Base-by-base conservation (phyloP, 2,888 invertebrate species). In the Lithophane leautieri region DNA sequence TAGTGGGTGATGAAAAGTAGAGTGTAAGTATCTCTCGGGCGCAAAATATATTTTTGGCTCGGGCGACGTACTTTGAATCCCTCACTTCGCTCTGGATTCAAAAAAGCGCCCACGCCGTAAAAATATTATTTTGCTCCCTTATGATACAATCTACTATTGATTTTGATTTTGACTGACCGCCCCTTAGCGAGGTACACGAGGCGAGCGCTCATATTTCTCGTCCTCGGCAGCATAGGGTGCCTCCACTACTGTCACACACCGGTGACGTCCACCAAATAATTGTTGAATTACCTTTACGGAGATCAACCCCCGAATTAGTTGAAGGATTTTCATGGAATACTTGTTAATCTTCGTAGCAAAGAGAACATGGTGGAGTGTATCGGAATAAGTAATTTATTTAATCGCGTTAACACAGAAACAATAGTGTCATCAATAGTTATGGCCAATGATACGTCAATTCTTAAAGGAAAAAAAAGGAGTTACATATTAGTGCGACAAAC, bases 241-340 rank as follows among this genome's bases (percentile, higher is more conserved):
- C 34, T 52, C 52, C 22, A 25, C 34, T 54, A 14, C 3, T n/a
- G 16, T 22, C 22, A 66, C 6, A 50, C 9, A 16, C 2, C 34
- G 19, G 19, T 14, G 42, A 16, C 28, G 62, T 28, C 7, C 47
- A 54, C 50, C 62, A 63, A 28, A 28, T 60, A 70, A 70, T 73
- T 66, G 54, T 62, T n/a, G 62, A 58, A 84, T 74, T 71, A 84
- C 50, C 63, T 58, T 70, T 47, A 54, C 58, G 47, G 25, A 79
- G 28, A 79, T 81, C 67, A 54, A 70, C 28, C n/a, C 42, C n/a
- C 58, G 44, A 63, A 79, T 83, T 70, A 71, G 28, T 68, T 63
- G 52, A 22, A 28, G 60, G 54, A 70, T 73, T 73, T 34, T 8
- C 65, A 28, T 40, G 61, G 70, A 56, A 78, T 72, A 69, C 52